phyloP scores from a whole-genome alignment of 2,113 vertebrate species.

The Pungitius pungitius region DNA sequence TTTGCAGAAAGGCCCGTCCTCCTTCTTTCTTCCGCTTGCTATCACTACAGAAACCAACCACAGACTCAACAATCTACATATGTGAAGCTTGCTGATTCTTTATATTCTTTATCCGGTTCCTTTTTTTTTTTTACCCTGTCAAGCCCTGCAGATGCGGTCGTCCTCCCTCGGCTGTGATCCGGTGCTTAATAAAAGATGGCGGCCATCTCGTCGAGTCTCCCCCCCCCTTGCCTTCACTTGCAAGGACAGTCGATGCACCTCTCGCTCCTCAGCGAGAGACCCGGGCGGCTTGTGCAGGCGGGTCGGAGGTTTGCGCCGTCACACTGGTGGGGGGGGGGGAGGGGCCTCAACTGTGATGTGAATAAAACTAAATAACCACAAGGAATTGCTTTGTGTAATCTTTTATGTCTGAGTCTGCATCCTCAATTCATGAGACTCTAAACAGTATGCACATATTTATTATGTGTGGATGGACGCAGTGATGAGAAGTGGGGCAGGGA shows the following conservation, averaged over 20 bases:
- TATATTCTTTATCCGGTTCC: not conserved
- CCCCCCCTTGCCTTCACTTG: conserved; percentile 38
- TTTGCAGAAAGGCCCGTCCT: not conserved
- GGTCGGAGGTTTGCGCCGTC: conserved; percentile 23
- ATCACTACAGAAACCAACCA: not conserved
- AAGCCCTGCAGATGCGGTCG: conserved; percentile 14
- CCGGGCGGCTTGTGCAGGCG: too few relatives aligned
- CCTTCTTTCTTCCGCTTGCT: not conserved
- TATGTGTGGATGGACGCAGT: not conserved
- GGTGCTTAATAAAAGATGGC: conserved; percentile 70
- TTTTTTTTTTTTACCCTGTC: not conserved
- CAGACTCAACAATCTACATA: not conserved
- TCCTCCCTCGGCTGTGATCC: conserved; percentile 55
- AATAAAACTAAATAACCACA: conserved; percentile 60
- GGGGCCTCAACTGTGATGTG: conserved; percentile 52
- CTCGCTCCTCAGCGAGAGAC: conserved; percentile 18
- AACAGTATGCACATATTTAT: conserved; percentile 70
- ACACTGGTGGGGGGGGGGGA: not conserved
- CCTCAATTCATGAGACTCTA: conserved; percentile 70
- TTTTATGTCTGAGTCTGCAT: conserved; percentile 68
- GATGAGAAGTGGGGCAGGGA: not conserved
- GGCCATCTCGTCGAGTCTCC: conserved; percentile 52
- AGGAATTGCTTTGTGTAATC: conserved; percentile 69
- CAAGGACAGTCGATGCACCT: conserved; percentile 12
- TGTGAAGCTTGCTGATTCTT: conserved; percentile 9